These are phyloP conservation scores for Cerceris rybyensis DNA, from an alignment of 2,888 invertebrate species.

Conservation along the genomic window DNA sequence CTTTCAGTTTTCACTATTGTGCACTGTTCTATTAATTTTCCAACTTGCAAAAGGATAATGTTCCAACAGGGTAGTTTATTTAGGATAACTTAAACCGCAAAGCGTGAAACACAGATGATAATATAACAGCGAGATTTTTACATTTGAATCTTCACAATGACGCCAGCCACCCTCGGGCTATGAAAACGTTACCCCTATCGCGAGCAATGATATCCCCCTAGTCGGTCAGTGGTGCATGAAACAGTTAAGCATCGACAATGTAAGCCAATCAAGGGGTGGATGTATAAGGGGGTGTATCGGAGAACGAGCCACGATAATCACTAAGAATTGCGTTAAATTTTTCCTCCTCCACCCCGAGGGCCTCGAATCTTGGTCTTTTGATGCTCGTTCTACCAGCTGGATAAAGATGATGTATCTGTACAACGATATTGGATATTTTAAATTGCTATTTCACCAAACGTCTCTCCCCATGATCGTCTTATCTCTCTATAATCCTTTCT, in stretches of 20 bases:
- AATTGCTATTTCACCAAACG: no score
- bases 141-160: conserved; percentile 69
- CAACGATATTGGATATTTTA: not conserved
- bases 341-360: conserved; percentile 64
- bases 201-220: conserved; percentile 76
- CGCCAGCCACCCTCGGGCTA: conserved; percentile 65
- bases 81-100: conserved; percentile 15
- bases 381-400: conserved; percentile 33
- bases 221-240: conserved; percentile 81
- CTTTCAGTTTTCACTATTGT: not conserved
- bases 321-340: conserved; percentile 80
- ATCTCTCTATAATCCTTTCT: no score
- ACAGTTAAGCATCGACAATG: conserved; percentile 82
- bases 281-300: conserved; percentile 71
- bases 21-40: not conserved
- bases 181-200: conserved; percentile 81
- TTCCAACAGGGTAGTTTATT: not conserved
- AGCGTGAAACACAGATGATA: conserved; percentile 21
- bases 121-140: conserved; percentile 56
- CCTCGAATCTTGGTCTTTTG: conserved; percentile 59
- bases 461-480: no score
- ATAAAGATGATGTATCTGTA: conserved; percentile 52
- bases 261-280: conserved; percentile 80
- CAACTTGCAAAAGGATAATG: not conserved
- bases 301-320: conserved; percentile 77